phyloP scores from a whole-genome alignment of 2,113 vertebrate species.

The Archilochus colubris region DNA sequence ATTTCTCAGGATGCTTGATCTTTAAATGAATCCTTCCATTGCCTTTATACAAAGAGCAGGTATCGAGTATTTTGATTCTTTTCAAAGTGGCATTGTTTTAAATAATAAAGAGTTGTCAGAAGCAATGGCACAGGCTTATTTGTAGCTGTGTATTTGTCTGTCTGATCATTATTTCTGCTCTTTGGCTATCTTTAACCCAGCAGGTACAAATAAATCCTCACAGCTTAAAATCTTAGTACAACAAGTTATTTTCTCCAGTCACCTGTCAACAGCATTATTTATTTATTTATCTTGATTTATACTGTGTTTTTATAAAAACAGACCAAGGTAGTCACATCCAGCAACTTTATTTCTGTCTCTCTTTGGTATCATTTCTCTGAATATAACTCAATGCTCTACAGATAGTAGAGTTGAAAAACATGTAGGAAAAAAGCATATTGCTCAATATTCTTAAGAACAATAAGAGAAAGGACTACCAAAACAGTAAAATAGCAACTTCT shows the following conservation, averaged over 20 bases:
- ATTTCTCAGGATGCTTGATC: neutral
- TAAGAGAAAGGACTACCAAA: neutral
- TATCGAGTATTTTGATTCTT: neutral
- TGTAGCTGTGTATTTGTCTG: slow-evolving; percentile 23
- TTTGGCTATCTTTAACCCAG: neutral
- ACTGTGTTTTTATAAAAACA: neutral
- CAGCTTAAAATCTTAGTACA: slow-evolving; percentile 32
- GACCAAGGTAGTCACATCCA: neutral
- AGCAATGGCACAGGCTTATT: slow-evolving; percentile 34
- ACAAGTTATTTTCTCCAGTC: slow-evolving; percentile 1
- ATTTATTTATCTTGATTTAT: neutral
- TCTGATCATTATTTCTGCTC: slow-evolving; percentile 53
- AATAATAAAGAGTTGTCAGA: slow-evolving; percentile 44
- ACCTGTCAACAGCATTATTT: neutral
- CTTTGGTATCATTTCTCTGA: neutral
- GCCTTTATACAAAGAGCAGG: neutral
- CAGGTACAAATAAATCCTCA: slow-evolving; percentile 41
- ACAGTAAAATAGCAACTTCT: neutral
- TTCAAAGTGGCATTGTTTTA: slow-evolving; percentile 13
- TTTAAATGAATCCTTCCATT: neutral
- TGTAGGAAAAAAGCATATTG: neutral
- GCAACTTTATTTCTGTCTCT: neutral
- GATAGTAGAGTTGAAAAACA: neutral
- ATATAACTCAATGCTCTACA: neutral
- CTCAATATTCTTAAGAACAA: neutral